phyloP scores from a whole-genome alignment of 2,888 invertebrate genomes.

The Drosophila nigricruria region DNA sequence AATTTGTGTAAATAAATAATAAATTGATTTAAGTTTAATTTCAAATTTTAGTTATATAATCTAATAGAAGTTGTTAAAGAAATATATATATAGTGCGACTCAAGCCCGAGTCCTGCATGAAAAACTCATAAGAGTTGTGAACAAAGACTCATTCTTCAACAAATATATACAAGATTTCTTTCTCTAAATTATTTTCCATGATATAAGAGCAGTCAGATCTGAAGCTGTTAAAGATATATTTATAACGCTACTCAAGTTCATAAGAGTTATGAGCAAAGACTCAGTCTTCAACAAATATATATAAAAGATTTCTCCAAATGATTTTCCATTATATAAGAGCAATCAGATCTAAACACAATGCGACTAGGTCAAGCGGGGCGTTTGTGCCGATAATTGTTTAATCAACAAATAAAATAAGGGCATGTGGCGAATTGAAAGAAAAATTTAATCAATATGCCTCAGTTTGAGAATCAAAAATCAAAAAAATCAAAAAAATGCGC shows the following conservation, averaged over 20 bases:
- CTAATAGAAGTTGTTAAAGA: no score
- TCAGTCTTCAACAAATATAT: not conserved
- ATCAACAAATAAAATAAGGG: conserved; percentile 3
- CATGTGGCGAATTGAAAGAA: not conserved
- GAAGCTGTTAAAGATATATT: no score
- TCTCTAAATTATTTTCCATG: no score
- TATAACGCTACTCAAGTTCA: no score
- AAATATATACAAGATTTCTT: no score
- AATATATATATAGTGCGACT: no score
- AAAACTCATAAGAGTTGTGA: no score
- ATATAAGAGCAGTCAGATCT: no score
- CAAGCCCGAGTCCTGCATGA: no score
- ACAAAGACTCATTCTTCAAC: no score
- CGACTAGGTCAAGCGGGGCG: conserved; percentile 3
- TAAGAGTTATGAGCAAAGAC: no score
- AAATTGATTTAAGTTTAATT: not conserved
- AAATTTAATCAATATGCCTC: conserved; percentile 5
- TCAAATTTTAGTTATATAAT: no score
- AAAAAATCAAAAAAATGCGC: conserved; percentile 25
- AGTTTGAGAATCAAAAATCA: conserved; percentile 40
- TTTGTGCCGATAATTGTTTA: conserved; percentile 1
- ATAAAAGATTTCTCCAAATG: not conserved
- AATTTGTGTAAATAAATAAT: not conserved
- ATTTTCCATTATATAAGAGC: not conserved
- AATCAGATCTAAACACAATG: not conserved